Percentiles rank a stretch among this genome's conserved stretches.
These are phyloP conservation scores for Fringilla coelebs DNA, from an alignment of 2,797 vertebrate species.

Conservation along the genomic window DNA sequence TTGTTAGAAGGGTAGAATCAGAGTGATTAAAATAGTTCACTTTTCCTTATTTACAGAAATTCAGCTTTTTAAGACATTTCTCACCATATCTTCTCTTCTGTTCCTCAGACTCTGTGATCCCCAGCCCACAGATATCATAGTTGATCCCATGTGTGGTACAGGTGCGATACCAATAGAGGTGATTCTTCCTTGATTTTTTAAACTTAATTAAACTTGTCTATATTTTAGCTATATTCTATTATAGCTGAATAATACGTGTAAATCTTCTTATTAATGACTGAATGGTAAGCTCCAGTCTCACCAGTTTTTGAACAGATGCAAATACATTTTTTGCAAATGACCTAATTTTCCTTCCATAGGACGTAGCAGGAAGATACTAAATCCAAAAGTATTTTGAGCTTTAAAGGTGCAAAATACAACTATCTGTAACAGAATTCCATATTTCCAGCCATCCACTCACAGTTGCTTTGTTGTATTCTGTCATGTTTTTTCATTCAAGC, in stretches of 20 bases:
- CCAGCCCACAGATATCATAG: constrained; percentile 87
- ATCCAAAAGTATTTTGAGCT: not conserved
- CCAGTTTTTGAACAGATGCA: not conserved
- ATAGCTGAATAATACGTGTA: not conserved
- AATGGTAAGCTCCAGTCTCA: not conserved
- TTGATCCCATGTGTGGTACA: constrained; percentile 98
- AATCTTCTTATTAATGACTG: not conserved
- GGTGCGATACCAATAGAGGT: constrained; percentile 98
- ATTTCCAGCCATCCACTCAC: not conserved
- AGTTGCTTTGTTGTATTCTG: not conserved
- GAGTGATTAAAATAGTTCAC: not conserved
- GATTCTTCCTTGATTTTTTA: constrained; percentile 44
- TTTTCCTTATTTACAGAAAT: not conserved
- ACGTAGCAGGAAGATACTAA: not conserved
- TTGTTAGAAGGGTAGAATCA: not conserved
- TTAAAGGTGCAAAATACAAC: not conserved
- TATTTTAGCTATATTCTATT: not conserved
- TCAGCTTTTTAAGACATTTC: not conserved
- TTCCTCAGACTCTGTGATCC: constrained; percentile 87
- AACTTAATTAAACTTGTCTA: not conserved
- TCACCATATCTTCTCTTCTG: not conserved
- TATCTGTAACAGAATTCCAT: not conserved
- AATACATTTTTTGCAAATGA: not conserved
- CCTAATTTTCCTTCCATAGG: not conserved
- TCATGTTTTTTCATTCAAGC: not conserved